Evolutionary conservation across 2,888 invertebrate species (phyloP), one percentile per base, ranked within the genome.

Genomic region (Myathropa florea): DNA sequence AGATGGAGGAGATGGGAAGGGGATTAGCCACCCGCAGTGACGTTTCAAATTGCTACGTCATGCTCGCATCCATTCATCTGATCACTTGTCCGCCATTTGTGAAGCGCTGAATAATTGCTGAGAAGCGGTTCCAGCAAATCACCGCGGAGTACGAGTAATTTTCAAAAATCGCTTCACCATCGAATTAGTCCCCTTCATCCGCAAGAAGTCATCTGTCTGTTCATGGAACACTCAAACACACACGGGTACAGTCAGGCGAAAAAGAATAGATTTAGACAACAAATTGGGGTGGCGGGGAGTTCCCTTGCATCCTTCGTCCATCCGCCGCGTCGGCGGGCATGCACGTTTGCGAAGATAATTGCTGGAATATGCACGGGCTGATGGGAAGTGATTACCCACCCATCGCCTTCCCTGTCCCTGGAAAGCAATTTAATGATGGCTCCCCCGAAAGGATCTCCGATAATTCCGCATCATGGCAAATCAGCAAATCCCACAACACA

Each of bases 401-500:
- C 76, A 33, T 7, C 7, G 33, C 64, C 55, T 24, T 12, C 55
- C 26, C 68, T 59, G 65, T 76, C 85, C 73, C 80, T 75, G 86
- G 83, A 71, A 78, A 86, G 86, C 86, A 83, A 83, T 86, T 83
- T 86, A 86, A 86, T 86, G 86, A 86, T 79, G 77, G 78, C 78
- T 83, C 83, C 86, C 86, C 83, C 73, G 75, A 79, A 79, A 86
- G 86, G 86, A 86, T 86, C 82, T 83, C 83, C 78, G 86, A 86
- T 86, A 86, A 86, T 86, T 86, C 70, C 78, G 86, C 86, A 86
- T 86, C 83, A 86, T 83, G 86, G 86, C 83, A 86, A 86, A 83
- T 86, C 86, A 83, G 86, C 83, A 86, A 86, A 86, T 86, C 86
- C 83, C 86, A 83, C 86, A 86, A 83, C 86, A 83, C 83, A 85